Percentiles rank a stretch among this genome's conserved stretches.
phyloP scores from a whole-genome alignment of 2,888 invertebrate genomes.

The Myopa testacea region DNA sequence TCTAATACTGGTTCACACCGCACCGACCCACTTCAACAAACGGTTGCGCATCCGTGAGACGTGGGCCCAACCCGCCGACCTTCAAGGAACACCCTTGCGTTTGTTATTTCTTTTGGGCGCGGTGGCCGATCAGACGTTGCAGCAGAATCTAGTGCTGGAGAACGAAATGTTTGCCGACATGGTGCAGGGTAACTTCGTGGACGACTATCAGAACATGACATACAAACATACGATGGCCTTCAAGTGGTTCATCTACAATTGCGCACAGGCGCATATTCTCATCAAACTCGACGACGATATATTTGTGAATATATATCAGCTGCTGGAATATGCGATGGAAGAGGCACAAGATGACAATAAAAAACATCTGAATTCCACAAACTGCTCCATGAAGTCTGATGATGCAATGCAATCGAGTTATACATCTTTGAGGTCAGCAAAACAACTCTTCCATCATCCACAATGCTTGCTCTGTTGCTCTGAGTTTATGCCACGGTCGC shows the following conservation, averaged over 20 bases:
- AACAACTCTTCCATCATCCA: slow-evolving; percentile 55
- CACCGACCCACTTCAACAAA: slow-evolving; percentile 75
- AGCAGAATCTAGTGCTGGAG: slow-evolving; percentile 69
- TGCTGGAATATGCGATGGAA: slow-evolving; percentile 70
- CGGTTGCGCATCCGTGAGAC: slow-evolving; percentile 78
- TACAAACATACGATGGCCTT: slow-evolving; percentile 87
- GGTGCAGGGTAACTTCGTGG: slow-evolving; percentile 81
- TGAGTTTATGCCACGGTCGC: slow-evolving; percentile 67
- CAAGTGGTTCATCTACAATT: slow-evolving; percentile 81
- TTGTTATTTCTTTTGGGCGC: slow-evolving; percentile 78
- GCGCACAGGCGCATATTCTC: slow-evolving; percentile 76
- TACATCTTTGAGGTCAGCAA: slow-evolving; percentile 38
- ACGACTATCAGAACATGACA: slow-evolving; percentile 84
- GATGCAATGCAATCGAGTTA: not conserved
- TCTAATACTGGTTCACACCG: slow-evolving; percentile 77
- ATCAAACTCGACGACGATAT: slow-evolving; percentile 85
- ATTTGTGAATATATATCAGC: slow-evolving; percentile 76
- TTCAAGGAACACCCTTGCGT: slow-evolving; percentile 68
- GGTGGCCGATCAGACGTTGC: slow-evolving; percentile 65
- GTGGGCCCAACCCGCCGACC: slow-evolving; percentile 72
- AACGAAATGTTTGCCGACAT: slow-evolving; percentile 74
- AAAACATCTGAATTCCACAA: slow-evolving; percentile 45
- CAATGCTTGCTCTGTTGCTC: slow-evolving; percentile 75
- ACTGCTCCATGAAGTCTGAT: slow-evolving; percentile 34
- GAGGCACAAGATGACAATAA: not conserved